These are phyloP conservation scores for Sycobia sp. DNA, from an alignment of 1,140 invertebrate species.

Conservation along the genomic window DNA sequence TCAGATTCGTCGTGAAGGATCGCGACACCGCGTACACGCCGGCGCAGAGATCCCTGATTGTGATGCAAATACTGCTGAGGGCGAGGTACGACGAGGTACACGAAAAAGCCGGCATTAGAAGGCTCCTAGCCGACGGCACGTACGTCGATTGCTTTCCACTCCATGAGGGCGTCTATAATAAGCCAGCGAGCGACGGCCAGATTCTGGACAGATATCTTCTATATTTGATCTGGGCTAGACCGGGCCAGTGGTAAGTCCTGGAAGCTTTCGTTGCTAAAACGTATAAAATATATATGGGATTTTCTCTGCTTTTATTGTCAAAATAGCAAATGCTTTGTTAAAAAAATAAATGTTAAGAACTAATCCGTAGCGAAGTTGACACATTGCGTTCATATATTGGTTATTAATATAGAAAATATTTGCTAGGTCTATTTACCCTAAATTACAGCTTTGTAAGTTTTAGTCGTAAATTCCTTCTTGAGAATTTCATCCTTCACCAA, in stretches of 20 bases:
- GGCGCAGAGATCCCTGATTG: slow-evolving; percentile 86
- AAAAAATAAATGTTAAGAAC: too few species aligned
- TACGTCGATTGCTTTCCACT: slow-evolving; percentile 88
- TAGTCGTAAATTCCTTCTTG: too few species aligned
- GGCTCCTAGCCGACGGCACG: slow-evolving; percentile 83
- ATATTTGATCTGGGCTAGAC: slow-evolving; percentile 88
- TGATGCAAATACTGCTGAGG: slow-evolving; percentile 90
- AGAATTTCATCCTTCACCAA: too few species aligned
- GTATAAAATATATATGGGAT: too few species aligned
- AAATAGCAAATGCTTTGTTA: too few species aligned
- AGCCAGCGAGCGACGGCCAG: slow-evolving; percentile 68
- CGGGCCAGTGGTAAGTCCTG: slow-evolving; percentile 75
- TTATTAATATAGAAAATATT: too few species aligned
- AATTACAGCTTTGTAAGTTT: too few species aligned
- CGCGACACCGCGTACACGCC: slow-evolving; percentile 83
- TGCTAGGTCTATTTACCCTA: too few species aligned
- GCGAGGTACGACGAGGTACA: slow-evolving; percentile 78
- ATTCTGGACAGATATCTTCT: slow-evolving; percentile 78
- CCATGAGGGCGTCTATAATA: slow-evolving; percentile 85
- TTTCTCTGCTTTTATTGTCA: too few species aligned
- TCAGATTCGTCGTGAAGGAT: slow-evolving; percentile 90
- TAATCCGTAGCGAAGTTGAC: too few species aligned
- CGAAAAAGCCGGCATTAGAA: slow-evolving; percentile 79
- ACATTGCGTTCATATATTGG: too few species aligned
- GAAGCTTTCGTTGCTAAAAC: too few species aligned